phyloP scores from a whole-genome alignment of 2,888 invertebrate species.

The Synanthedon tipuliformis region DNA sequence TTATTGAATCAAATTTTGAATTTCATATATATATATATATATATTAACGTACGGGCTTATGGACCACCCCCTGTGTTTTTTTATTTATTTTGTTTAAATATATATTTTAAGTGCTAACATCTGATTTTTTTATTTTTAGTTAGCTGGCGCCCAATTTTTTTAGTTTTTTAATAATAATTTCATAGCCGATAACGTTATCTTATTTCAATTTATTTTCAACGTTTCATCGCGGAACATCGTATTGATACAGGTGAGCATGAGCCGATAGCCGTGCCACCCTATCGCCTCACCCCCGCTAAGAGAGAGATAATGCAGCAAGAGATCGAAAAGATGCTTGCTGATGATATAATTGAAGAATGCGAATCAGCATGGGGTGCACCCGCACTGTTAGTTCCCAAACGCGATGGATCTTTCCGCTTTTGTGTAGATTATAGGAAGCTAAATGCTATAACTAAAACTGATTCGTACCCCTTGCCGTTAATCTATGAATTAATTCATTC shows the following conservation, averaged over 20 bases:
- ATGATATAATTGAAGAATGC: slow-evolving; percentile 22
- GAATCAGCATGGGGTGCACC: slow-evolving; percentile 18
- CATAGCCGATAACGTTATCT: too few species aligned
- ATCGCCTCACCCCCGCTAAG: slow-evolving; percentile 12
- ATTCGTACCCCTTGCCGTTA: slow-evolving; percentile 13
- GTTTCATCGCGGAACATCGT: too few species aligned
- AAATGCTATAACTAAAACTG: slow-evolving; percentile 18
- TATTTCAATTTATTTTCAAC: too few species aligned
- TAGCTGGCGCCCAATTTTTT: too few species aligned
- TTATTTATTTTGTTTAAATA: too few species aligned
- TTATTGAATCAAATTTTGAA: too few species aligned
- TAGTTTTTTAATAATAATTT: too few species aligned
- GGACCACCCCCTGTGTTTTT: too few species aligned
- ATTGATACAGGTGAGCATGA: slow-evolving; percentile 18
- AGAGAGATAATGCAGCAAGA: slow-evolving; percentile 11
- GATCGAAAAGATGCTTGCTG: slow-evolving; percentile 8
- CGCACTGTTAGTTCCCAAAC: slow-evolving; percentile 16
- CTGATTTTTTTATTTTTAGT: too few species aligned
- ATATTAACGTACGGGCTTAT: too few species aligned
- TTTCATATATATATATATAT: too few species aligned
- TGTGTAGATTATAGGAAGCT: slow-evolving; percentile 22
- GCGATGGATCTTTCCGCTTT: slow-evolving; percentile 13
- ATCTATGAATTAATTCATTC: slow-evolving; percentile 14
- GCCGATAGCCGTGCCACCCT: slow-evolving; percentile 15
- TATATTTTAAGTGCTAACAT: too few species aligned